These are phyloP conservation scores for Tetramorium simillimum DNA, from an alignment of 1,140 invertebrate species.

Conservation along the genomic window DNA sequence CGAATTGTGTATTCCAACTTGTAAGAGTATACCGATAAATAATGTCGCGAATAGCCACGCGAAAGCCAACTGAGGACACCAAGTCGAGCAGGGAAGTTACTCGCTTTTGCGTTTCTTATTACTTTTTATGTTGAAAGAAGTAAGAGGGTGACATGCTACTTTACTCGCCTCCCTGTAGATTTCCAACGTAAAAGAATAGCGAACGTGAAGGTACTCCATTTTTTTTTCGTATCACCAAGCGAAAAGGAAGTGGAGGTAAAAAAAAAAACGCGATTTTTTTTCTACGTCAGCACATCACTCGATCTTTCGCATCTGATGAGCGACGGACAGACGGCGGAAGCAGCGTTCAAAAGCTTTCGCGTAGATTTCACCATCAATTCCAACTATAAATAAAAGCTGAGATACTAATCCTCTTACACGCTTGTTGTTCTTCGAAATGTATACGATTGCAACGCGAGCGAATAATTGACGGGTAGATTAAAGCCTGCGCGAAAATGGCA, in stretches of 20 bases:
- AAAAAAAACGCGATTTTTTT: not conserved
- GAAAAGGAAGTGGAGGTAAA: not conserved
- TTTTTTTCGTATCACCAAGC: not conserved
- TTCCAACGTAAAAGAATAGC: not conserved
- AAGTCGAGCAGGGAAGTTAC: not conserved
- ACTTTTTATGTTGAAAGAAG: not conserved
- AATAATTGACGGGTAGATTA: not conserved
- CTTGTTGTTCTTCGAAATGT: not conserved
- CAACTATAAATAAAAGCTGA: slow-evolving; percentile 11
- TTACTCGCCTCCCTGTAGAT: not conserved
- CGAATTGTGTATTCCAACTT: not conserved
- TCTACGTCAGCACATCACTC: not conserved
- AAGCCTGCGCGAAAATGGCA: not conserved
- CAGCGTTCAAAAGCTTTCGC: not conserved
- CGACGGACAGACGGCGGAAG: not conserved
- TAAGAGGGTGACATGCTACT: not conserved
- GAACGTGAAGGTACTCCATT: slow-evolving; percentile 3
- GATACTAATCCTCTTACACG: slow-evolving; percentile 17
- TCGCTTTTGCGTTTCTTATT: slow-evolving; percentile 16
- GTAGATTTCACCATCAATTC: not conserved
- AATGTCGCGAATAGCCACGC: slow-evolving; percentile 14
- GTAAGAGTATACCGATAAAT: slow-evolving; percentile 43
- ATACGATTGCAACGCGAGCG: slow-evolving; percentile 1
- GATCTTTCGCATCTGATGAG: not conserved
- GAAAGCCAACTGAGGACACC: slow-evolving; percentile 8